Evolutionary conservation across 1,140 invertebrate species (phyloP), one percentile per base, ranked within the genome.

Genomic region (Lordiphosa collinella): DNA sequence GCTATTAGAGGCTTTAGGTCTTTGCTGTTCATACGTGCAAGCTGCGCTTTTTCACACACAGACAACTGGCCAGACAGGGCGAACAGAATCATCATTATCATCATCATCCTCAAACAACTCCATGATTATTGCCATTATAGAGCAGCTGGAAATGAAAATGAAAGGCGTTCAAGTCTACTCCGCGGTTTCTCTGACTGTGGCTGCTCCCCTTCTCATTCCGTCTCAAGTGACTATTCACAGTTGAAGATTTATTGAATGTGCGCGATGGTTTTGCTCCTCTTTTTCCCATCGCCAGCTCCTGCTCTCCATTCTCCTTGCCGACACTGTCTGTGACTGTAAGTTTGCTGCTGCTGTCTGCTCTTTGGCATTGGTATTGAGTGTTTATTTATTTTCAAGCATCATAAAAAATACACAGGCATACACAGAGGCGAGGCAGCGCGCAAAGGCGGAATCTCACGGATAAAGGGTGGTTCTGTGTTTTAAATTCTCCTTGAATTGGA

Each of bases 351-450:
- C 64, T 54, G 74, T 73, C 70, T 80, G 75, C 75, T 79, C 75
- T 80, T 79, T 79, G 75, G 65, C 57, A 80, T 82, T 56, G 70
- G 70, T 80, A 80, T 80, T 80, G 76, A 80, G 76, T 80, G 76
- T 80, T 80, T 80, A 80, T 80, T 80, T 80, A 80, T 80, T 80
- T 80, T 80, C 76, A 82, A 80, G 76, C 70, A 82, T 80, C 76
- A 80, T 80, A 80, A 80, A 80, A 82, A 82, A 80, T 75, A 80
- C 76, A 78, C 54, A 79, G 41, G 48, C 53, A 49, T 38, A 40
- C 54, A 59, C 64, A 67, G 29, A 36, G 13, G 22, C 62, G 25
- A 35, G 51, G 41, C 36, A 35, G 53, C 47, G 22, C 10, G 34
- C 52, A 63, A 32, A 18, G 47, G 65, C 38, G 52, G 46, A 52